Evolutionary conservation across 1,140 invertebrate species (phyloP).

Genomic region (Apis cerana): DNA sequence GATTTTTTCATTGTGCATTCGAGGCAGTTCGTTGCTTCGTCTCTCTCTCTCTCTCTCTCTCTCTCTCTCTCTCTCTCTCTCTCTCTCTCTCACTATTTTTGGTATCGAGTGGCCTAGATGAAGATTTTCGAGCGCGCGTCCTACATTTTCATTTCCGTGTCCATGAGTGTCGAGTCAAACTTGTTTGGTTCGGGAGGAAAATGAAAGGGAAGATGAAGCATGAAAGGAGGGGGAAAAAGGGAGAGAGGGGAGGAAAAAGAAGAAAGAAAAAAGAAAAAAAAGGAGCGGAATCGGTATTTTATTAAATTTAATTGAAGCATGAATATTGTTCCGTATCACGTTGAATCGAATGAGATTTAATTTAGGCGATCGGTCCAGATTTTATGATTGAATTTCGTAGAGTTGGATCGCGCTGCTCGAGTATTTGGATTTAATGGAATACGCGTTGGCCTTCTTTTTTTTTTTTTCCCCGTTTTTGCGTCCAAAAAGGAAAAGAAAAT

Average conservation of each 20-base stretch:
- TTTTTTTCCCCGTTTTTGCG: not conserved
- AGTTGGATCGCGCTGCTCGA: not conserved
- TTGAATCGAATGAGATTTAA: constrained; percentile 25
- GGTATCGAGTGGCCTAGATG: not conserved
- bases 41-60: not conserved
- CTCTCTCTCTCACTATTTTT: not conserved
- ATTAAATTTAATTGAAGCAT: constrained; percentile 34
- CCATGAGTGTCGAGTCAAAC: not conserved
- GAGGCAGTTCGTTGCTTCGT: not conserved
- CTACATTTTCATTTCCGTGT: constrained; percentile 1
- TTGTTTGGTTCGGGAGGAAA: not conserved
- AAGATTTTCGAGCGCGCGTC: not conserved
- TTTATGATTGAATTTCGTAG: constrained; percentile 2
- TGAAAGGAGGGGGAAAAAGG: not conserved
- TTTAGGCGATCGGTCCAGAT: constrained; percentile 2
- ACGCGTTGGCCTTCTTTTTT: not conserved
- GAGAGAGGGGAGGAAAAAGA: no score
- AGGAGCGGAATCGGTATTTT: not conserved
- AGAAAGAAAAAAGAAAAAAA: no score
- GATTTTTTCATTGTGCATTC: not conserved
- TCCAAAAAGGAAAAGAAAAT: not conserved
- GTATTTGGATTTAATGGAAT: constrained; percentile 6
- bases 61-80: not conserved
- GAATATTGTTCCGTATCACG: constrained; percentile 22
- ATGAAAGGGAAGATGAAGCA: not conserved